These are phyloP conservation scores for Helarctos malayanus DNA, from an alignment of 2,797 vertebrate species.

Conservation along the genomic window DNA sequence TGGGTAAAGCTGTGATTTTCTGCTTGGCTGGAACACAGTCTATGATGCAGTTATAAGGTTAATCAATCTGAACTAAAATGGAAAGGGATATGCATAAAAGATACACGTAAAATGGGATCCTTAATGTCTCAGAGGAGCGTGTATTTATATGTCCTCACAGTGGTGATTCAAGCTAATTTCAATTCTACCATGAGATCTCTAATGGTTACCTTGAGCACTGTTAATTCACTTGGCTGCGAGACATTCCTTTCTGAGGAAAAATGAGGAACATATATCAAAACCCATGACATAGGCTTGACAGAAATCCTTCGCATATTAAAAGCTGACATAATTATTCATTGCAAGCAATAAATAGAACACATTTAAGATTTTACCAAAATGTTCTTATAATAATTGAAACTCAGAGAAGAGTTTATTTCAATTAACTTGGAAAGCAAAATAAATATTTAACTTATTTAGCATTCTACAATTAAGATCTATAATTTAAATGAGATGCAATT, in stretches of 20 bases:
- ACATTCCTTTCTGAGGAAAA: slow-evolving; percentile 59
- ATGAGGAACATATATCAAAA: slow-evolving; percentile 74
- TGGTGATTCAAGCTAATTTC: slow-evolving; percentile 80
- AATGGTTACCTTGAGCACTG: slow-evolving; percentile 59
- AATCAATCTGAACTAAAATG: slow-evolving; percentile 88
- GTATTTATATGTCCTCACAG: slow-evolving; percentile 72
- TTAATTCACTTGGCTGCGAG: slow-evolving; percentile 68
- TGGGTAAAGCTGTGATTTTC: slow-evolving; percentile 90
- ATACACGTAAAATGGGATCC: slow-evolving; percentile 74
- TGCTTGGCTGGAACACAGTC: slow-evolving; percentile 88
- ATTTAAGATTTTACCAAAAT: slow-evolving; percentile 76
- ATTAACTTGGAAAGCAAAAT: slow-evolving; percentile 73
- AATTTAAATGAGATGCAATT: slow-evolving; percentile 82
- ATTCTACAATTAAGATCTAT: slow-evolving; percentile 68
- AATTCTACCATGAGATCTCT: slow-evolving; percentile 57
- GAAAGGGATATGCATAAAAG: slow-evolving; percentile 83
- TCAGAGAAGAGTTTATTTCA: slow-evolving; percentile 64
- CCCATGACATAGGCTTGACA: slow-evolving; percentile 69
- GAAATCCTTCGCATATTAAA: slow-evolving; percentile 71
- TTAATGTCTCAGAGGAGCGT: slow-evolving; percentile 78
- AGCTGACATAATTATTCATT: slow-evolving; percentile 48
- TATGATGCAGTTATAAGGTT: slow-evolving; percentile 88
- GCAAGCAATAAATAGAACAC: slow-evolving; percentile 37
- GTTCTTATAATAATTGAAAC: slow-evolving; percentile 71
- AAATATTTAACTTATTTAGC: slow-evolving; percentile 79